Evolutionary conservation across 2,888 invertebrate species (phyloP).

Genomic region (Eudasyphora cyanicolor): DNA sequence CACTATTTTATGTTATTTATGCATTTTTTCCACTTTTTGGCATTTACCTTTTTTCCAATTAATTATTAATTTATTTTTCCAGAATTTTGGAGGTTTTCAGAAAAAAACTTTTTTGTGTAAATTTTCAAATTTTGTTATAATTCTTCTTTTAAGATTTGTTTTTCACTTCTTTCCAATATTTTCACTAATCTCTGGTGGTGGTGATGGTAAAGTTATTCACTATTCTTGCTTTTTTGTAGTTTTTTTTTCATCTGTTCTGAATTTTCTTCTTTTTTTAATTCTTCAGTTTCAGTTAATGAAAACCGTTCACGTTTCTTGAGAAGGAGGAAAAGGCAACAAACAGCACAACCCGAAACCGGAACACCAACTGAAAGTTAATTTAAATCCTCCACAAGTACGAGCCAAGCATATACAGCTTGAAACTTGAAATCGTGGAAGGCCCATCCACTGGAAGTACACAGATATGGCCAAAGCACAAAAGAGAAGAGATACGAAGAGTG

Average conservation of each 20-base stretch:
- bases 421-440: conserved; percentile 61
- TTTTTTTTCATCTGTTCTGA: conserved; percentile 28
- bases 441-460: conserved; percentile 71
- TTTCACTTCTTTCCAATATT: not conserved
- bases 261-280: conserved; percentile 56
- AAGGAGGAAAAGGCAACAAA: conserved; percentile 80
- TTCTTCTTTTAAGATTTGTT: not conserved
- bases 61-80: not conserved
- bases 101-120: not conserved
- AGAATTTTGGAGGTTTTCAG: not conserved
- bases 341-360: conserved; percentile 81
- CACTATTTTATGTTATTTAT: not conserved
- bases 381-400: conserved; percentile 58
- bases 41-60: not conserved
- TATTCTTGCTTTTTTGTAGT: conserved; percentile 43
- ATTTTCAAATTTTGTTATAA: not conserved
- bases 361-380: conserved; percentile 80
- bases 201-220: conserved; percentile 49
- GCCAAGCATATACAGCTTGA: conserved; percentile 45
- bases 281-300: conserved; percentile 62
- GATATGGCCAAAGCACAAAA: not conserved
- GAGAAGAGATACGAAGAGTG: too few relatives aligned
- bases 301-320: conserved; percentile 69
- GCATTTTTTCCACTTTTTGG: not conserved
- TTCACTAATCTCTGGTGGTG: conserved; percentile 49